Evolutionary conservation across 1,140 invertebrate genomes (phyloP), one percentile per base, ranked within the genome.

Genomic region (Nautilus pompilius): DNA sequence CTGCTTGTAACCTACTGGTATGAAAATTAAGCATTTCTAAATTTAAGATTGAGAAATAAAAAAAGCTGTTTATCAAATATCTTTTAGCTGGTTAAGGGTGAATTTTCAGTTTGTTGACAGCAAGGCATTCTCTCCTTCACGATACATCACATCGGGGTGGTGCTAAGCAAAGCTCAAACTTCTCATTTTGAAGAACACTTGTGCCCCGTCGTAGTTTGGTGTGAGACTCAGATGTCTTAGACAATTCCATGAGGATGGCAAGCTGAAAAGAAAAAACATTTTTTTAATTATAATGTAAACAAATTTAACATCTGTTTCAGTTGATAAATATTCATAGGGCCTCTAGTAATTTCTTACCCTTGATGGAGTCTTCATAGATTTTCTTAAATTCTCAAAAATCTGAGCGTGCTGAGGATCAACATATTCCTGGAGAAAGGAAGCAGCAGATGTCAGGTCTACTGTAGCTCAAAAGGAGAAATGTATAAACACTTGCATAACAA

Each of bases 141-240:
- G 68, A 62, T 8, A 61, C 63, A 10, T 63, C 66, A 48, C 54
- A 62, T 36, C 59, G 30, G 17, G 79, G 77, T 20, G 76, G 75
- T 8, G 76, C 75, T 28, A 81, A 45, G 54, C 70, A 63, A 8
- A 81, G 68, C 48, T 72, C 61, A 63, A 80, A 79, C 45, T 69
- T 74, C 53, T 81, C 77, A 57, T 78, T 74, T 45, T 80, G 72
- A 30, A 81, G 75, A 54, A 81, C 70, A 48, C 74, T 76, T 17
- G 70, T 69, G 2, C 68, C 45, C 13, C 65, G 68, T 24, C 66
- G 65, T 22, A 60, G 57, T 10, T 57, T 41, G 49, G 49, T 55
- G 0, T 62, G 46, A 4, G 63, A 24, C 13, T 36, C 30, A 3
- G 61, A 53, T 46, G 71, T 68, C 45, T 72, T 75, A n/a, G 77